Evolutionary conservation across 30 jellyfish, hydroid and myxozoan genomes (phyloP), one percentile per base, ranked within the genome.

Genomic region (Cassiopea xamachana): DNA sequence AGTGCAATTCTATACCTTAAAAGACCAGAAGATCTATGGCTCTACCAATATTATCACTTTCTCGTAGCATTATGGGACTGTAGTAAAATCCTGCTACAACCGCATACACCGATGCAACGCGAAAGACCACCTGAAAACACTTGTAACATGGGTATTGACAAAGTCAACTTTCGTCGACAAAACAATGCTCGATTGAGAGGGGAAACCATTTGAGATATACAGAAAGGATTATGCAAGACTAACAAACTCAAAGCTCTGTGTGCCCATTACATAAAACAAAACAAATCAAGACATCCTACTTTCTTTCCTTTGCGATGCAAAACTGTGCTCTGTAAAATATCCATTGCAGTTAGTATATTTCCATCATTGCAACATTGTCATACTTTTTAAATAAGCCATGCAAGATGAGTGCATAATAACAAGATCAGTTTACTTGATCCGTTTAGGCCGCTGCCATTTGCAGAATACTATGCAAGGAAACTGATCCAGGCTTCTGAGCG

Each of bases 251-350:
- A 55, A 10, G 7, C 64, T 10, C 64, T 3, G 12, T 6, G 7
- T 55, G 64, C 7, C 12, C 12, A 55, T 10, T 6, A 55, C 10
- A 3, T 10, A 55, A 55, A 55, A 55, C 64, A 55, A 55, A 55
- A 55, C 15, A 60, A 82, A 73, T 50, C 82, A 73, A 60, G 1
- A 87, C 27, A 47, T 2, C 94, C 39, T 82, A 94, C 98, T 96
- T 94, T 94, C 83, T 90, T 94, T 46, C 98, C 98, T 94, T 94
- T 96, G 83, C 98, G 89, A 69, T 86, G 91, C 83, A 89, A 85
- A 80, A 94, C 94, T 55, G 96, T 72, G 68, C 86, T 83, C 84
- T 90, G 96, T 62, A 94, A 87, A 48, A 89, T 61, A 61, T 90
- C 98, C 98, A 94, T 94, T 48, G 73, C 50, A 49, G 87, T 51